Conservation (phyloP, 2,888 invertebrate genomes). For the Caenorhabditis sp. region DNA sequence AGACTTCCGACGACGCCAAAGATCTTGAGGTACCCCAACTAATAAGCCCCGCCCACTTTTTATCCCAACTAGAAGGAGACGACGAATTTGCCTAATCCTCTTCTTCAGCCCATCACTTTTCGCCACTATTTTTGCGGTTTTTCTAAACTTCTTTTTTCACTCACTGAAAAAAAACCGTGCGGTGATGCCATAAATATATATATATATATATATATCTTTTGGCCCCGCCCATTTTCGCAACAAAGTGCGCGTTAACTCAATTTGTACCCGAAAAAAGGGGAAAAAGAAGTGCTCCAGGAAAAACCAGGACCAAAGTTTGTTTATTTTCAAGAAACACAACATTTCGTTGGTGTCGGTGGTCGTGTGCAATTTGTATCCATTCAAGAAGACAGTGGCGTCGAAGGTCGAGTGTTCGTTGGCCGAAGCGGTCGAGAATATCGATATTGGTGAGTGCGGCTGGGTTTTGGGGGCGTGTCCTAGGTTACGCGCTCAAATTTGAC, state of each 20-base stretch:
- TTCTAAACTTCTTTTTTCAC: not conserved
- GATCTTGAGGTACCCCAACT: constrained; percentile 77
- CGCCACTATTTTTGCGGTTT: not conserved
- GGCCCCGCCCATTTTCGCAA: not conserved
- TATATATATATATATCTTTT: too few relatives aligned
- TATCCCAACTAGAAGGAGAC: not conserved
- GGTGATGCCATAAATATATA: too few relatives aligned
- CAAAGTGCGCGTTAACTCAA: too few relatives aligned
- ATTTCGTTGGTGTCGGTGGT: constrained; percentile 76
- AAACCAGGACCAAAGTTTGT: constrained; percentile 7
- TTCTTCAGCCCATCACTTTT: not conserved
- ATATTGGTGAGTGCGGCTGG: constrained; percentile 47
- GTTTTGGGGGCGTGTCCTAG: not conserved
- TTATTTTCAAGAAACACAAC: constrained; percentile 41
- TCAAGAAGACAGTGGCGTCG: constrained; percentile 75
- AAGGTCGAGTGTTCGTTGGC: constrained; percentile 82
- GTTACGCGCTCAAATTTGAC: too few relatives aligned
- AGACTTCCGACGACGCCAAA: constrained; percentile 79
- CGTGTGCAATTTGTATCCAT: constrained; percentile 93
- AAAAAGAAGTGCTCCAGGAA: not conserved
- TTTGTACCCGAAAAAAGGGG: not conserved
- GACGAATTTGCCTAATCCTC: not conserved
- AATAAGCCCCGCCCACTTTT: not conserved
- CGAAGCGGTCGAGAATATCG: constrained; percentile 79
- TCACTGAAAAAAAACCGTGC: not conserved